Percentiles rank a stretch among this genome's conserved stretches.
Evolutionary conservation across 2,113 vertebrate species (phyloP).

Genomic region (Halichoeres trimaculatus): DNA sequence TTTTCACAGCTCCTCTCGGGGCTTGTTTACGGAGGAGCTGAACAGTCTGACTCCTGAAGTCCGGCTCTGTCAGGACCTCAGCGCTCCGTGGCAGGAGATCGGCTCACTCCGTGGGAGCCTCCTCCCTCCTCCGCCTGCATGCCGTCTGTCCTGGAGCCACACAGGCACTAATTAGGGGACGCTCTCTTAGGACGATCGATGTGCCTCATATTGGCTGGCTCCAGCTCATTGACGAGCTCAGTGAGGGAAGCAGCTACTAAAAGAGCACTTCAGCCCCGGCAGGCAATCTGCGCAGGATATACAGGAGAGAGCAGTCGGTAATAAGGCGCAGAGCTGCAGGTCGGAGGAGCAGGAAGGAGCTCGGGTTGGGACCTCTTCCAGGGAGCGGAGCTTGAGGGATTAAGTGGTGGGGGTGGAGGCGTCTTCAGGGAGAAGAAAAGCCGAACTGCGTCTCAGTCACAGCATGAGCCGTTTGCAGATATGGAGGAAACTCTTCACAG

Average conservation of each 20-base stretch:
- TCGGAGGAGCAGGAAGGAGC: slow-evolving; percentile 24
- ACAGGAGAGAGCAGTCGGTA: not conserved
- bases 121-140: slow-evolving; percentile 23
- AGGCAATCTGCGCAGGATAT: slow-evolving; percentile 35
- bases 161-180: slow-evolving; percentile 74
- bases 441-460: slow-evolving; percentile 53
- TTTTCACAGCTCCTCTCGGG: slow-evolving; percentile 23
- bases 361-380: slow-evolving; percentile 57
- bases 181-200: slow-evolving; percentile 76
- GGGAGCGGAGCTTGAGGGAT: slow-evolving; percentile 34
- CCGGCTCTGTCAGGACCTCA: not conserved
- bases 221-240: slow-evolving; percentile 76
- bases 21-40: not conserved
- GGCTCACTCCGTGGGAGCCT: slow-evolving; percentile 1
- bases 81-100: not conserved
- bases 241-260: slow-evolving; percentile 64
- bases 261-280: slow-evolving; percentile 50
- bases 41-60: not conserved
- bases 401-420: slow-evolving; percentile 41
- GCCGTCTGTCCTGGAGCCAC: slow-evolving; percentile 63
- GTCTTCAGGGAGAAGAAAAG: slow-evolving; percentile 49
- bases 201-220: slow-evolving; percentile 72
- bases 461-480: slow-evolving; percentile 5
- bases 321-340: slow-evolving; percentile 13
- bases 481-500: too few species aligned